These are phyloP conservation scores for Pavo muticus DNA, from an alignment of 2,113 vertebrate species.

Conservation along the genomic window DNA sequence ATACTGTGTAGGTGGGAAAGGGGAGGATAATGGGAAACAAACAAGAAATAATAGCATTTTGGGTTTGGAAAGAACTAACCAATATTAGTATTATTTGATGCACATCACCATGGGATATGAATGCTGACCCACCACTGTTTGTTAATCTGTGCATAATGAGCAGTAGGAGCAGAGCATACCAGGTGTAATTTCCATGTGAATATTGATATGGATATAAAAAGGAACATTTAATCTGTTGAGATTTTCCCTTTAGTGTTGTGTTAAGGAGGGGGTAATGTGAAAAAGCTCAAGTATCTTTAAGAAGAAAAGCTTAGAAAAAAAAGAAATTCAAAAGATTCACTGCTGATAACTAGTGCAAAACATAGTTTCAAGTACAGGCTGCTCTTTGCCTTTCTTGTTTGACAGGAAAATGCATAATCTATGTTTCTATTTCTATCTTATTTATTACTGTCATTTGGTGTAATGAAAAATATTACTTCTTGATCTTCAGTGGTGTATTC, in stretches of 20 bases:
- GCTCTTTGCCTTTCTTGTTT: not conserved
- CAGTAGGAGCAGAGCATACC: not conserved
- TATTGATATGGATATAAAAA: not conserved
- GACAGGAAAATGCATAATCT: not conserved
- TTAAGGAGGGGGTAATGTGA: not conserved
- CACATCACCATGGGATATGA: accelerated
- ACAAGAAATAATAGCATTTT: not conserved
- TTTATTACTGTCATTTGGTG: not conserved
- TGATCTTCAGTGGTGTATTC: not conserved
- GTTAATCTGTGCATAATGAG: not conserved
- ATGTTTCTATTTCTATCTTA: not conserved
- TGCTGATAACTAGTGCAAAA: not conserved
- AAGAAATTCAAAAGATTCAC: not conserved
- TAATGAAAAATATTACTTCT: not conserved
- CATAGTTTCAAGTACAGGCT: not conserved
- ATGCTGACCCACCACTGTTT: not conserved
- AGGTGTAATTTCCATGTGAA: not conserved
- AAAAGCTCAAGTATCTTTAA: not conserved
- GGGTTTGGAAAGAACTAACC: not conserved
- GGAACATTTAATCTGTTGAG: not conserved
- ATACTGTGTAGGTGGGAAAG: not conserved
- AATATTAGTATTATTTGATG: accelerated
- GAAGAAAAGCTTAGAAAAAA: not conserved
- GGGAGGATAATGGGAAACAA: not conserved
- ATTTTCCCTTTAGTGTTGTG: not conserved